Base-by-base conservation (phyloP, 2,113 vertebrate genomes). In the Dicrurus megarhynchus region DNA sequence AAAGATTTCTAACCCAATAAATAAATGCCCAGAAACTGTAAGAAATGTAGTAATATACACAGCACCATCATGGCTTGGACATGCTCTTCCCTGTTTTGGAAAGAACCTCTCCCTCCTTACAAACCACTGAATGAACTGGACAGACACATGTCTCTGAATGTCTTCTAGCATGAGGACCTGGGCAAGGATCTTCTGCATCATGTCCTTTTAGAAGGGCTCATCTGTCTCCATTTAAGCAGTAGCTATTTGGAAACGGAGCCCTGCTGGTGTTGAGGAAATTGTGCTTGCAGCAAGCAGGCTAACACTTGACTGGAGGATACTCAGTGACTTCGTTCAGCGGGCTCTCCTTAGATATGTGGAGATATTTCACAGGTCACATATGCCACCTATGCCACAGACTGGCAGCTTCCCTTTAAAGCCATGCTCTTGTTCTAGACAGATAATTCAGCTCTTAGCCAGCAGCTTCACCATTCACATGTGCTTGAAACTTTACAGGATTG, bases 111-210 rank as follows among this genome's bases (percentile, higher is more conserved):
- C 27, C 14, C 18, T 68, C 37, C 9, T 52, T 33, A 70, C 39
- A 18, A 7, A 22, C 14, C 27, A 21, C 14, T 22, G 35, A 53
- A 37, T 8, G 35, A 91, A 84, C 15, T 11, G 1, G 37, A 47
- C 22, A 2, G 1, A 78, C 20, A 19, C 10, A 32, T 0, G 0
- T 37, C 53, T 65, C 55, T 28, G 19, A 67, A 42, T 3, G 0
- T 42, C 21, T 32, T 55, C 19, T 39, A 37, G 8, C 22, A 57
- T 10, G 11, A 81, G 20, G 16, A 13, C 26, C 27, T 53, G 30
- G 35, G 8, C 27, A 82, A 81, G 55, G 23, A 69, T 49, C 55
- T 89, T 80, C 23, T 49, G 6, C 49, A 33, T 59, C 21, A 5
- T 24, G 8, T 11, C 35, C 5, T 75, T 63, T 49, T 24, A 13